Evolutionary conservation across 92 coral and sea anemone genomes (phyloP).

Genomic region (Plumapathes pennacea): DNA sequence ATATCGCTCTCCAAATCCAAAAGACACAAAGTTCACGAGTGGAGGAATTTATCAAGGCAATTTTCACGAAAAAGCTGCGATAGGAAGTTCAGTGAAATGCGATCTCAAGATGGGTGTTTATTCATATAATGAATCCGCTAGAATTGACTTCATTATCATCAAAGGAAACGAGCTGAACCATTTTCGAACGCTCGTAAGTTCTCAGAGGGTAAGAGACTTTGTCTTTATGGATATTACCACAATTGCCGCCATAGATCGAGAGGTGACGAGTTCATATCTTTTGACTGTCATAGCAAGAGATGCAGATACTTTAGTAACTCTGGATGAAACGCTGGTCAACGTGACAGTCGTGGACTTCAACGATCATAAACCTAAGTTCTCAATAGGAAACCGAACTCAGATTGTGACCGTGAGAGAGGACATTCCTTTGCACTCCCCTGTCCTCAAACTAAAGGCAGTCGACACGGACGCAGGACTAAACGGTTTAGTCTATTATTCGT

Average conservation of each 20-base stretch:
- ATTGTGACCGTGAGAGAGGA: constrained; percentile 65
- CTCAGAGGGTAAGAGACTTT: constrained; percentile 75
- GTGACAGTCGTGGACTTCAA: constrained; percentile 67
- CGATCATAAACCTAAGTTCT: constrained; percentile 78
- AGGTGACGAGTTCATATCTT: constrained; percentile 52
- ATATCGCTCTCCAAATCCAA: constrained; percentile 68
- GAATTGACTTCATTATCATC: constrained; percentile 61
- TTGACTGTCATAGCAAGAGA: constrained; percentile 71
- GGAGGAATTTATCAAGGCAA: constrained; percentile 85
- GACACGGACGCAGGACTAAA: constrained; percentile 76
- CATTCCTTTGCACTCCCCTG: constrained; percentile 74
- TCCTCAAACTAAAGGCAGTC: constrained; percentile 65
- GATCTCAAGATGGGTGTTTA: constrained; percentile 96
- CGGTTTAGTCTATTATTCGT: constrained; percentile 87
- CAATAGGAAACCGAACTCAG: constrained; percentile 31
- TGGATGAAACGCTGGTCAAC: constrained; percentile 76
- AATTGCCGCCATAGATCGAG: constrained; percentile 61
- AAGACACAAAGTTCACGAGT: constrained; percentile 85
- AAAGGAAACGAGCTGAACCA: constrained; percentile 46
- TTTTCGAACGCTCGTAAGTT: constrained; percentile 60
- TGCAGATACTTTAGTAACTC: constrained; percentile 43
- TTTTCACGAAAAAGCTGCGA: constrained; percentile 65
- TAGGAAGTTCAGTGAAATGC: constrained; percentile 64
- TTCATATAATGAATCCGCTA: constrained; percentile 38
- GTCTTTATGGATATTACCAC: constrained; percentile 72